Percentiles rank a stretch among this genome's conserved stretches.
These are phyloP conservation scores for Myotis planiceps DNA, from an alignment of 2,797 vertebrate genomes.

Conservation along the genomic window DNA sequence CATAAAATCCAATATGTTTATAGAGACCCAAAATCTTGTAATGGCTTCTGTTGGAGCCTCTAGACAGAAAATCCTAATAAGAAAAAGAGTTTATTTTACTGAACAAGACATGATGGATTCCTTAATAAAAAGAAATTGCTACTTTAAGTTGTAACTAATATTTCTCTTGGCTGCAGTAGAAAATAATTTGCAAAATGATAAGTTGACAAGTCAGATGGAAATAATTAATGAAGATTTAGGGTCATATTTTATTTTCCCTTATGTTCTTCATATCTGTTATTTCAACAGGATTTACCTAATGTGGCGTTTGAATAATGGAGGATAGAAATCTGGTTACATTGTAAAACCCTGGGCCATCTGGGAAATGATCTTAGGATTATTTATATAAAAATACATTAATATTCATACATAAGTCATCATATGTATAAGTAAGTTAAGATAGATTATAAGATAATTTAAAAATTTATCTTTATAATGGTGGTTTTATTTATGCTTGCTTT, in stretches of 20 bases:
- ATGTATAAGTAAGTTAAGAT: neutral
- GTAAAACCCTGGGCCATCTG: slow-evolving; percentile 38
- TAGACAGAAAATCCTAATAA: slow-evolving; percentile 49
- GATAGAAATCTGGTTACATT: slow-evolving; percentile 30
- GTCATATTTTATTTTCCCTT: slow-evolving; percentile 68
- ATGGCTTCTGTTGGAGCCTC: slow-evolving; percentile 30
- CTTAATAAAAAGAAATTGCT: slow-evolving; percentile 71
- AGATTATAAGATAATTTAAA: neutral
- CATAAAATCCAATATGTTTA: slow-evolving; percentile 66
- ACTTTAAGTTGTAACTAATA: slow-evolving; percentile 70
- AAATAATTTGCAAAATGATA: slow-evolving; percentile 70
- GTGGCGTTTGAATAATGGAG: slow-evolving; percentile 48
- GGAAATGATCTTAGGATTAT: slow-evolving; percentile 26
- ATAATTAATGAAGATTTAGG: slow-evolving; percentile 72
- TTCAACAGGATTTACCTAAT: slow-evolving; percentile 65
- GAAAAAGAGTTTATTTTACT: slow-evolving; percentile 60
- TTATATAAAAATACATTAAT: slow-evolving; percentile 42
- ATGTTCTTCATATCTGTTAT: slow-evolving; percentile 52
- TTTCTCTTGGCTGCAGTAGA: slow-evolving; percentile 56
- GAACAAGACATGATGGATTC: slow-evolving; percentile 62
- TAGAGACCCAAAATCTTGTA: slow-evolving; percentile 45
- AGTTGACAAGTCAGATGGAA: slow-evolving; percentile 64
- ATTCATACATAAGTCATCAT: neutral
- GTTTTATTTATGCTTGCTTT: slow-evolving; percentile 31
- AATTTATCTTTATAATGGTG: neutral